A percentile compares a stretch with the other conserved stretches of the same genome.
phyloP scores from a whole-genome alignment of 2,888 invertebrate species.

The Agrochola litura region DNA sequence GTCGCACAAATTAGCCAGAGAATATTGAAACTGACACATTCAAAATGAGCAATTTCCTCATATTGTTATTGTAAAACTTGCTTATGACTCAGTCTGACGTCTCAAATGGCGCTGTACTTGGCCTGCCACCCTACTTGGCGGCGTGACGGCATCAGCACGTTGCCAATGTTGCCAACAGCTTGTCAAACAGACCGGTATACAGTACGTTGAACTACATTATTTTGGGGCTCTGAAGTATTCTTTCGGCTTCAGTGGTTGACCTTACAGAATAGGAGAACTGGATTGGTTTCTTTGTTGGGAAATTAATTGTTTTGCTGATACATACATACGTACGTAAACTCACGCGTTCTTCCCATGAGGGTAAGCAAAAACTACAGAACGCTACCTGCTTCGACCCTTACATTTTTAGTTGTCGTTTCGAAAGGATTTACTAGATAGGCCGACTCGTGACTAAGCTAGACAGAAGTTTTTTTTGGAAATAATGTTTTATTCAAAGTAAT shows the following conservation, averaged over 20 bases:
- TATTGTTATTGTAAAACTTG: slow-evolving; percentile 18
- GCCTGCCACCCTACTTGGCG: slow-evolving; percentile 12
- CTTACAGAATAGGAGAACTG: slow-evolving; percentile 4
- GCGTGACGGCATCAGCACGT: slow-evolving; percentile 17
- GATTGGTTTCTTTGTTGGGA: slow-evolving; percentile 10
- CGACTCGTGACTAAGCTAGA: background rate
- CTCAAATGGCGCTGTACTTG: slow-evolving; percentile 43
- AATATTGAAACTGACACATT: slow-evolving; percentile 22
- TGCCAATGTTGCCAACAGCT: slow-evolving; percentile 49
- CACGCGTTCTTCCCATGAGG: too few species aligned
- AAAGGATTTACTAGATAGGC: background rate
- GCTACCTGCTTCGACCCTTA: too few species aligned
- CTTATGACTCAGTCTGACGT: slow-evolving; percentile 29
- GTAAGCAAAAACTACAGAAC: too few species aligned
- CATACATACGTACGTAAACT: too few species aligned
- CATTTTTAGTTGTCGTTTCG: background rate
- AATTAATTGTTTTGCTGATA: slow-evolving; percentile 6
- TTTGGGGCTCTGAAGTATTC: slow-evolving; percentile 6
- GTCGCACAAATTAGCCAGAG: background rate
- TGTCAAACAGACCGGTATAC: slow-evolving; percentile 30
- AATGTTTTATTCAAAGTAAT: background rate
- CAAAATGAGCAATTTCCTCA: slow-evolving; percentile 33
- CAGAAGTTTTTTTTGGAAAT: background rate
- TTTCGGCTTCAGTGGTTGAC: slow-evolving; percentile 24
- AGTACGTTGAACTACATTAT: slow-evolving; percentile 41